A percentile compares a stretch with the other conserved stretches of the same genome.
These are phyloP conservation scores for Drosophila demipolita DNA, from an alignment of 2,888 invertebrate species.

Conservation along the genomic window DNA sequence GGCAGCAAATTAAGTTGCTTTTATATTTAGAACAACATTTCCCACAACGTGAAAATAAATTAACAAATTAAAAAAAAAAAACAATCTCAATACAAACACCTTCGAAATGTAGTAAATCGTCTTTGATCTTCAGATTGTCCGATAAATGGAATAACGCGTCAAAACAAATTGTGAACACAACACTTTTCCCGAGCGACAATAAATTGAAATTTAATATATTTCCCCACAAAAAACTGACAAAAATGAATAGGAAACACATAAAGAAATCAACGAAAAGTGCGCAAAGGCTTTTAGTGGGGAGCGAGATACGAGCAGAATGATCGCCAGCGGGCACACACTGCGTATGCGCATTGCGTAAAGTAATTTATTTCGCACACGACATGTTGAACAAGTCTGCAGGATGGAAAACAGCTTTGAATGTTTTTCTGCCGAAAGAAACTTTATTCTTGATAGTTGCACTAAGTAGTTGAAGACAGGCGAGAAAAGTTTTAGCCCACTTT, in stretches of 20 bases:
- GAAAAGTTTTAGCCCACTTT: slow-evolving; percentile 37
- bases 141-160: slow-evolving; percentile 64
- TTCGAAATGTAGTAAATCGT: slow-evolving; percentile 34
- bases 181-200: slow-evolving; percentile 41
- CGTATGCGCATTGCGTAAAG: slow-evolving; percentile 65
- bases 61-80: slow-evolving; percentile 63
- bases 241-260: slow-evolving; percentile 76
- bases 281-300: slow-evolving; percentile 13
- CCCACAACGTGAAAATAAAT: slow-evolving; percentile 59
- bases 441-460: slow-evolving; percentile 50
- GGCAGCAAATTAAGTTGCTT: slow-evolving; percentile 78
- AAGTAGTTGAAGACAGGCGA: slow-evolving; percentile 56
- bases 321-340: slow-evolving; percentile 35
- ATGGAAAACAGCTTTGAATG: slow-evolving; percentile 9
- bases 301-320: slow-evolving; percentile 11
- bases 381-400: slow-evolving; percentile 21
- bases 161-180: slow-evolving; percentile 69
- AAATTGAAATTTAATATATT: slow-evolving; percentile 66
- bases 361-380: slow-evolving; percentile 43
- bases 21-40: slow-evolving; percentile 60
- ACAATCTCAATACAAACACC: slow-evolving; percentile 34
- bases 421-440: slow-evolving; percentile 35
- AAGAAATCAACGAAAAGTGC: slow-evolving; percentile 60
- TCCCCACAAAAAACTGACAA: slow-evolving; percentile 45
- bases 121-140: slow-evolving; percentile 62